A percentile compares a stretch with the other conserved stretches of the same genome.
These are phyloP conservation scores for Phoeniculus purpureus DNA, from an alignment of 2,797 vertebrate species.

Conservation along the genomic window DNA sequence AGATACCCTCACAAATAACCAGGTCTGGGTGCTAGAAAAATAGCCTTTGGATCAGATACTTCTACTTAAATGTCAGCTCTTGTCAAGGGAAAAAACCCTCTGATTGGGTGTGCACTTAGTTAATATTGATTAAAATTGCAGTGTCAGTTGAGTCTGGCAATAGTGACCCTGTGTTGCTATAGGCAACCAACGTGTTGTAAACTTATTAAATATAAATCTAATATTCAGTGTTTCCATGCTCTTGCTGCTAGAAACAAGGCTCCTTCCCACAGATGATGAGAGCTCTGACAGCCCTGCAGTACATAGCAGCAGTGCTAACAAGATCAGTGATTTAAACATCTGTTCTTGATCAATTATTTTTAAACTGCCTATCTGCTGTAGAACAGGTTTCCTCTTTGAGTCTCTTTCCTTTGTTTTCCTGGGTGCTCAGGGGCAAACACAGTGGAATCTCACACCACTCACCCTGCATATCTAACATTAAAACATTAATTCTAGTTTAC, in stretches of 20 bases:
- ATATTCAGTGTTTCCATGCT: background rate
- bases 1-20: background rate
- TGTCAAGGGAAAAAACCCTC: background rate
- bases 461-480: background rate
- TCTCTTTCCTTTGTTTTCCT: background rate
- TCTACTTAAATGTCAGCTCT: background rate
- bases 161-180: constrained; percentile 20
- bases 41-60: background rate
- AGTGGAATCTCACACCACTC: background rate
- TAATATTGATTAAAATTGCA: constrained; percentile 41
- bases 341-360: background rate
- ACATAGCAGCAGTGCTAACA: background rate
- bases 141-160: background rate
- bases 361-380: background rate
- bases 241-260: background rate
- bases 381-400: background rate
- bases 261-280: background rate
- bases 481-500: background rate
- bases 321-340: background rate
- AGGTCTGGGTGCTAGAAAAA: background rate
- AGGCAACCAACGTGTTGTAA: constrained; percentile 9
- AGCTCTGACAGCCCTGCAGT: background rate
- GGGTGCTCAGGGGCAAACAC: background rate
- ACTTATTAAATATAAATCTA: constrained; percentile 10
- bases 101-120: background rate